Evolutionary conservation across 2,797 vertebrate species (phyloP).

Genomic region (Champsocephalus gunnari): DNA sequence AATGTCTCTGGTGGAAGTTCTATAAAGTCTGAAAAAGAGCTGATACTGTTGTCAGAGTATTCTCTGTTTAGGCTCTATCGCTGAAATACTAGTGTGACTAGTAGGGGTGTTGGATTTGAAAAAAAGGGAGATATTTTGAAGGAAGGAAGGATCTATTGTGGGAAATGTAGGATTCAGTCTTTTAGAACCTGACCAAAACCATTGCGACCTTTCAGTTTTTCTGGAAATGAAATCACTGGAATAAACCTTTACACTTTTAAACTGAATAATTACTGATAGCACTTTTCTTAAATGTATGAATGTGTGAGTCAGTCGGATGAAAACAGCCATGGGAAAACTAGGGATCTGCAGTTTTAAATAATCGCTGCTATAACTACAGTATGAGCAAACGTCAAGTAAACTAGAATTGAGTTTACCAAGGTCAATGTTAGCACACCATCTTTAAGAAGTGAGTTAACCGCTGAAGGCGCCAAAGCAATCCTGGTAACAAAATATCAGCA

Average conservation of each 20-base stretch:
- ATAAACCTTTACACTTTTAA: constrained; percentile 17
- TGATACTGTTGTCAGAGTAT: neutral
- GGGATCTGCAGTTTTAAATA: constrained; percentile 36
- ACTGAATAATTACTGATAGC: constrained; percentile 4
- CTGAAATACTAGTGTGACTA: neutral
- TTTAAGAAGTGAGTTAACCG: neutral
- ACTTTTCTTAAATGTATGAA: constrained; percentile 12
- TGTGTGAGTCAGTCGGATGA: constrained; percentile 6
- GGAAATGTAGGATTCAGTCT: neutral
- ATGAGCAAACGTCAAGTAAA: constrained; percentile 20
- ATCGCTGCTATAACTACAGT: constrained; percentile 16
- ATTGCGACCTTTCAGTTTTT: neutral
- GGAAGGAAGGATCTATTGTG: neutral
- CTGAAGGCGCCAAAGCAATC: neutral
- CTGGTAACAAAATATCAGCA: constrained; percentile 14
- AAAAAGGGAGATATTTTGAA: neutral
- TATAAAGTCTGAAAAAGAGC: neutral
- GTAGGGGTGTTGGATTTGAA: neutral
- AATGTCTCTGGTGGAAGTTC: neutral
- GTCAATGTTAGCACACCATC: neutral
- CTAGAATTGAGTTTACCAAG: constrained; percentile 8
- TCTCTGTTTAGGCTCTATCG: neutral
- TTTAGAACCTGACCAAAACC: neutral
- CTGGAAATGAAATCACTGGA: neutral
- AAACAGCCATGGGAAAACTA: constrained; percentile 42